Percentiles rank a stretch among this genome's conserved stretches.
These are phyloP conservation scores for Numida meleagris DNA, from an alignment of 2,113 vertebrate genomes.

Conservation along the genomic window DNA sequence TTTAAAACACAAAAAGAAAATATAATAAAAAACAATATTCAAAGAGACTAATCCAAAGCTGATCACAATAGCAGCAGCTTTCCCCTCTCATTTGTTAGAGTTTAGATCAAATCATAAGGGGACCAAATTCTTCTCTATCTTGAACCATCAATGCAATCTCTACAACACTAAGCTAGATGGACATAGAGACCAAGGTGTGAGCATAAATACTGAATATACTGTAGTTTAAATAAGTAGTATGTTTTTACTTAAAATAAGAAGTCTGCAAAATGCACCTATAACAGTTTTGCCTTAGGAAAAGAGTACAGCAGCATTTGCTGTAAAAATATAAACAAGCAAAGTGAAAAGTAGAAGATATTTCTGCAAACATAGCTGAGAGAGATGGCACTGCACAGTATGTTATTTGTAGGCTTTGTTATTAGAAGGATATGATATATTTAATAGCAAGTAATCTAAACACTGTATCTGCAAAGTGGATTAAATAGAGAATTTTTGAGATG, in stretches of 20 bases:
- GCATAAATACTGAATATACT: not conserved
- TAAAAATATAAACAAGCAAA: not conserved
- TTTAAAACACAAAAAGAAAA: not conserved
- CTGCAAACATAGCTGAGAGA: not conserved
- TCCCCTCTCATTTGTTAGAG: not conserved
- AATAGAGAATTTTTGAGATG: not conserved
- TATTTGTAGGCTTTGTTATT: constrained; percentile 25
- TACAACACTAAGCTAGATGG: not conserved
- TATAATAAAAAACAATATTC: not conserved
- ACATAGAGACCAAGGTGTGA: rapidly evolving
- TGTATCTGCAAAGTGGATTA: not conserved
- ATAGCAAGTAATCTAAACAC: constrained; percentile 33
- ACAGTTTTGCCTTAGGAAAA: not conserved
- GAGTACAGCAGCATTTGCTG: not conserved
- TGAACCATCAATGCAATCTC: not conserved
- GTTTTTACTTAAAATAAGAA: not conserved
- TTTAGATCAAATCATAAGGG: not conserved
- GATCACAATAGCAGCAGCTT: not conserved
- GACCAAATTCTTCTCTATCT: not conserved
- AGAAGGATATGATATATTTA: constrained; percentile 44
- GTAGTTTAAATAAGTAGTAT: not conserved
- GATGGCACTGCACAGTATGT: not conserved
- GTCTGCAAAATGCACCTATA: not conserved
- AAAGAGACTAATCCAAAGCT: not conserved
- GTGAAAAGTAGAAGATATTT: not conserved